Evolutionary conservation across 2,113 vertebrate genomes (phyloP).

Genomic region (Hemiscyllium ocellatum): DNA sequence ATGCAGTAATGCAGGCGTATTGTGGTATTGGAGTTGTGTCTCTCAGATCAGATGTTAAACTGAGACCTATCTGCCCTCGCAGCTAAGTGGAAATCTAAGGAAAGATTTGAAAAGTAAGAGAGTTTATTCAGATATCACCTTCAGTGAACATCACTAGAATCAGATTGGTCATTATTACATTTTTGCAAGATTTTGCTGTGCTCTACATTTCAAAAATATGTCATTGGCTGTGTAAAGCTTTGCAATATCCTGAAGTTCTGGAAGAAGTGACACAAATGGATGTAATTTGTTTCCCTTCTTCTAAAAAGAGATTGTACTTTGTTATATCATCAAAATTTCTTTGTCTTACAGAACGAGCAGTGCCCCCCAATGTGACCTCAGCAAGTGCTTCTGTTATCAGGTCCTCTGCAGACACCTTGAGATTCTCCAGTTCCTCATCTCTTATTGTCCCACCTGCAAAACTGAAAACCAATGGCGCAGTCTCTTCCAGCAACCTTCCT

Average conservation of each 20-base stretch:
- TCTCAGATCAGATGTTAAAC: not conserved
- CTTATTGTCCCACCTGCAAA: slow-evolving; percentile 68
- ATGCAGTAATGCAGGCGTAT: not conserved
- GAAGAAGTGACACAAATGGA: not conserved
- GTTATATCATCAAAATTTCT: slow-evolving; percentile 40
- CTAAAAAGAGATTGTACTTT: not conserved
- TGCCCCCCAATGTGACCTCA: slow-evolving; percentile 58
- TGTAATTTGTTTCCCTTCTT: not conserved
- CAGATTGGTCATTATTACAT: not conserved
- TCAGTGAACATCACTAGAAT: not conserved
- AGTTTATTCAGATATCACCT: not conserved
- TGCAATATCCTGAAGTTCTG: not conserved
- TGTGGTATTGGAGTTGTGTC: not conserved
- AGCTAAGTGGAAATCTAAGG: not conserved
- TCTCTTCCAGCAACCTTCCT: slow-evolving; percentile 61
- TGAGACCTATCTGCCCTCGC: not conserved
- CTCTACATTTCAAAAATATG: not conserved
- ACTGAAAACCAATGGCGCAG: slow-evolving; percentile 62
- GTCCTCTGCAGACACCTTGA: slow-evolving; percentile 66
- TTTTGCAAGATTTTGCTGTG: not conserved
- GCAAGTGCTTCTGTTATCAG: slow-evolving; percentile 69
- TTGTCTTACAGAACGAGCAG: slow-evolving; percentile 58
- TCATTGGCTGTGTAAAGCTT: not conserved
- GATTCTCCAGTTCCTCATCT: slow-evolving; percentile 63
- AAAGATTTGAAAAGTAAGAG: not conserved